Percentiles rank a stretch among this genome's conserved stretches.
These are phyloP conservation scores for Apteryx mantelli DNA, from an alignment of 2,113 vertebrate species.

Conservation along the genomic window DNA sequence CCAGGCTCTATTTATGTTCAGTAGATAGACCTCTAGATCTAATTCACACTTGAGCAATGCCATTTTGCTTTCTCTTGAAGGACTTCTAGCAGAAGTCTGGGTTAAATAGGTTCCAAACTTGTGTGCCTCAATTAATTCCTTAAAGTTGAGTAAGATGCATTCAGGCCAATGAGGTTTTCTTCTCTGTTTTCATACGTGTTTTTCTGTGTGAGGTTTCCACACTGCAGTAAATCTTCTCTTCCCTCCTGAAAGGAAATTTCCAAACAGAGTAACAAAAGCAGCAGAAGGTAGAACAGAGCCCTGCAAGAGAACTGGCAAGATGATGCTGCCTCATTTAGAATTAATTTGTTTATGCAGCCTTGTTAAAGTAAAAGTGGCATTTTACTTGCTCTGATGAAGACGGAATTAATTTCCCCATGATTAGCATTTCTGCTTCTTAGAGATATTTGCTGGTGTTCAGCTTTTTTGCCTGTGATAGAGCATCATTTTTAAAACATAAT, in stretches of 20 bases:
- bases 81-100: neutral
- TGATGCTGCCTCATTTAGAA: neutral
- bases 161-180: neutral
- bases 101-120: neutral
- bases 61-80: neutral
- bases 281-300: slow-evolving; percentile 19
- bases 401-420: slow-evolving; percentile 39
- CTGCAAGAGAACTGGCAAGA: neutral
- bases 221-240: neutral
- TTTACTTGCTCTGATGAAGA: slow-evolving; percentile 61
- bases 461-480: neutral
- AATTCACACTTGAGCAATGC: neutral
- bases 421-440: slow-evolving; percentile 42
- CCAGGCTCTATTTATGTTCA: neutral
- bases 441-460: neutral
- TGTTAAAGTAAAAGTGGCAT: slow-evolving; percentile 46
- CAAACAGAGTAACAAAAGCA: neutral
- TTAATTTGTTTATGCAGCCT: slow-evolving; percentile 54
- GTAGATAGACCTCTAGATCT: neutral
- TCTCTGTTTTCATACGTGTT: neutral
- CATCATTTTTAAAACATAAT: neutral
- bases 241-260: neutral
- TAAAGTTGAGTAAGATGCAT: neutral
- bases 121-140: neutral
- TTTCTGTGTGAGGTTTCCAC: neutral